Base-by-base conservation (phyloP, 1,140 invertebrate genomes). In the Drosophila baimaii region DNA sequence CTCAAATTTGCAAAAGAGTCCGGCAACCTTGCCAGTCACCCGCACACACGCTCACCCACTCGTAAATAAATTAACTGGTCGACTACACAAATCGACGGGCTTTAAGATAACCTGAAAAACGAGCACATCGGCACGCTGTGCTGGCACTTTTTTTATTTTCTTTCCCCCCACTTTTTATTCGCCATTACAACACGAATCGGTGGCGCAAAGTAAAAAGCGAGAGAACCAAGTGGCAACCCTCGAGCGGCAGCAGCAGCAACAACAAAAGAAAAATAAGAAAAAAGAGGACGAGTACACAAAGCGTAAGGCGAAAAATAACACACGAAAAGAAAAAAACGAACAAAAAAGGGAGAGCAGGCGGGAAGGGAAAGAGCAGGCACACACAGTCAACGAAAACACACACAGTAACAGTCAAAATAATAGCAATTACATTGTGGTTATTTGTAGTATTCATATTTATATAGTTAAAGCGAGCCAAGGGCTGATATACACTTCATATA, bases 111-210 rank as follows among this genome's bases (percentile, higher is more conserved):
- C 63, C 62, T 58, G 72, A 77, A 77, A 72, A 72, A 58, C 69
- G 51, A 72, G 66, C 69, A 72, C 66, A 69, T 66, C 65, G 39
- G 41, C 68, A 47, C 61, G 73, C 74, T 77, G 74, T 49, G 75
- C 64, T 77, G 75, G 74, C 75, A 77, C 37, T 77, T 76, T 75
- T 68, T 27, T n/a, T 71, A n/a, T n/a, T n/a, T 76, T 56, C 49
- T 23, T 17, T 44, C 21, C n/a, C 65, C 62, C 27, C 46, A 43
- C 57, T 63, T 65, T 54, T 19, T 25, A 46, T 72, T 55, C 52
- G 70, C 59, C 59, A 76, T 76, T 77, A 77, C 75, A 77, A 69
- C 41, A 69, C 65, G 51, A 71, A 71, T 23, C 25, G 27, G 19
- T 37, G 35, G 43, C 65, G 66, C 65, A 72, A 72, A 33, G 52